phyloP scores from a whole-genome alignment of 1,140 invertebrate species.

The Thalassaphorura encarpata region DNA sequence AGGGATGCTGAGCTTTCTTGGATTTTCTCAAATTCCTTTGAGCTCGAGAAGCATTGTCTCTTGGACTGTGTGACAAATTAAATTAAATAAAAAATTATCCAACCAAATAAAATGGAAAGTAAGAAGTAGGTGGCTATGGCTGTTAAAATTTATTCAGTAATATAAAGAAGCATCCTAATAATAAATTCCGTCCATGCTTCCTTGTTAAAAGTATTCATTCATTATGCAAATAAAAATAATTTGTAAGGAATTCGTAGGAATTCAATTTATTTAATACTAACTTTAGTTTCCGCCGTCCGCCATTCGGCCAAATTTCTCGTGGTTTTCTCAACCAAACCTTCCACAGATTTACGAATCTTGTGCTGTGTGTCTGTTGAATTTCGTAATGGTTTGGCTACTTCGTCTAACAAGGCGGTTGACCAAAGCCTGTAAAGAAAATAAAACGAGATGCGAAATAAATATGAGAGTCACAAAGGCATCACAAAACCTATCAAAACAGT shows the following conservation, averaged over 20 bases:
- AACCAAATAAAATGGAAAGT: conserved; percentile 2
- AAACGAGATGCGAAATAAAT: neutral
- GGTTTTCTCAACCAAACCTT: conserved; percentile 75
- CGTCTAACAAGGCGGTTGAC: conserved; percentile 65
- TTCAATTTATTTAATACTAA: conserved; percentile 1
- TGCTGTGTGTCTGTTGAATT: conserved; percentile 55
- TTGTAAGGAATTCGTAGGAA: no score
- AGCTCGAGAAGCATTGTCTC: conserved; percentile 68
- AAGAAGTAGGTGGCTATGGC: neutral
- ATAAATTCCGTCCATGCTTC: neutral
- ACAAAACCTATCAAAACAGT: no score
- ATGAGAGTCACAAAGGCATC: no score
- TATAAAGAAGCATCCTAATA: neutral
- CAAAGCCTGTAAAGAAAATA: conserved; percentile 48
- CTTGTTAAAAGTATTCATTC: no score
- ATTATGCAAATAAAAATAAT: no score
- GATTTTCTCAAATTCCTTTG: conserved; percentile 76
- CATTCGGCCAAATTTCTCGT: conserved; percentile 70
- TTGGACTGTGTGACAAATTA: no score
- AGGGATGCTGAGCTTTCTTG: conserved; percentile 52
- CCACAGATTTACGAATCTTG: conserved; percentile 59
- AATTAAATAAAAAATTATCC: conserved; percentile 9
- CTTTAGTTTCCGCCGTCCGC: conserved; percentile 68
- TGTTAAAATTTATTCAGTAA: neutral
- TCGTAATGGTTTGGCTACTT: conserved; percentile 79